Base-by-base conservation (phyloP, 2,797 vertebrate genomes). In the Fratercula arctica region DNA sequence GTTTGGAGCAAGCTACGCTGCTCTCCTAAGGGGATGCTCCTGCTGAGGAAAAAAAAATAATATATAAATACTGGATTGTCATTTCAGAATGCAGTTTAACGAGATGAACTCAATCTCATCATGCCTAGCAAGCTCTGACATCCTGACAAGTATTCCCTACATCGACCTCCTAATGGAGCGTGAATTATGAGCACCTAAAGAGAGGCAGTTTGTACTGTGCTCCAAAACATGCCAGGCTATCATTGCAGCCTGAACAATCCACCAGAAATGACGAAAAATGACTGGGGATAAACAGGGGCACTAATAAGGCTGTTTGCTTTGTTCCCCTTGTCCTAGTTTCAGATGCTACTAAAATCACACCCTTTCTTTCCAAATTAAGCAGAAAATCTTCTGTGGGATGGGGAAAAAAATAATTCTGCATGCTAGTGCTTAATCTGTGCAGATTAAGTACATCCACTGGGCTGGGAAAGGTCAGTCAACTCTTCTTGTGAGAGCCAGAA, bases 111-210 rank as follows among this genome's bases (percentile, higher is more conserved):
- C 93, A 48, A 83, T 72, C 87, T 89, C 84, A 59, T 78, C 89
- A 51, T 75, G 79, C 79, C 85, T 64, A 39, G 89, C 82, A 95
- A 96, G 76, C 78, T 74, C 87, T 83, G 90, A 95, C 79, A 79
- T 74, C 66, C 82, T 89, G 96, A 81, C 90, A 95, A 86, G 41
- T 76, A 85, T 94, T 93, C 95, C 76, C 90, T 50, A 82, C 67
- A 78, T 51, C 29, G 29, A 51, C 91, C 84, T 92, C 73, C 93
- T 96, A 96, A 96, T 92, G 83, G 87, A 91, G 61, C 82, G 91
- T 92, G 93, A 94, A 93, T 96, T 94, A 96, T 50, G 72, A 95
- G 87, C 95, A 95, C 87, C 89, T 94, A 72, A 96, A 85, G 92
- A 88, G 84, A 87, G 29, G 92, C 95, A 94, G 94, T 94, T 97